Evolutionary conservation across 2,888 invertebrate genomes (phyloP), one percentile per base, ranked within the genome.

Genomic region (Papilio demoleus): DNA sequence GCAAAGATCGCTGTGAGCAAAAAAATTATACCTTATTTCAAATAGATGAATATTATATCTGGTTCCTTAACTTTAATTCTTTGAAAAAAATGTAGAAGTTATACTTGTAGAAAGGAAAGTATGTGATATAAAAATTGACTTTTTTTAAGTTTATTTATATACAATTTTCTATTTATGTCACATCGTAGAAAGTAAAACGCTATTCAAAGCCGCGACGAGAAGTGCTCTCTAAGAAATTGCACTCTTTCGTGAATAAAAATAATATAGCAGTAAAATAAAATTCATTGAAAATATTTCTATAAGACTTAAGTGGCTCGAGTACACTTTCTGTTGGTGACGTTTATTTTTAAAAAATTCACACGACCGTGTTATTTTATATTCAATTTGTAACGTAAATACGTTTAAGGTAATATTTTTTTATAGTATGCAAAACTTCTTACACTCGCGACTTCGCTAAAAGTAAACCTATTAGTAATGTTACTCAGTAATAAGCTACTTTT

Each of bases 221-320:
- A 59, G 59, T 8, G 59, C 59, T 59, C 59, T 59, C 59, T 36
- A 36, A 36, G 59, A 59, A 59, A 59, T 59, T 59, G 59, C 59
- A 19, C 59, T 38, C 34, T 38, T 19, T 17, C 14, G 36, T 12
- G 36, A 59, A 59, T 59, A 59, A 38, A 59, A 59, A 59, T 59
- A 59, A 36, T 59, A 59, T 36, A 38, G 36, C 38, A 14, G 36
- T 1, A 22, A 59, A 59, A 59, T 59, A 38, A 50, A 50, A 14
- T 14, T 50, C 24, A 50, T 50, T 50, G 50, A 50, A 31, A 50
- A 50, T 50, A 27, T 27, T 50, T 50, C 50, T 27, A 50, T 27
- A n/a, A n/a, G n/a, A 50, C 50, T 27, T 50, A 27, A 50, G 24
- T 50, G 50, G 50, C 50, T 50, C n/a, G 50, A 50, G 50, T 3